These are phyloP conservation scores for Drosophila nr. medialis DNA, from an alignment of 2,888 invertebrate genomes.

Conservation along the genomic window DNA sequence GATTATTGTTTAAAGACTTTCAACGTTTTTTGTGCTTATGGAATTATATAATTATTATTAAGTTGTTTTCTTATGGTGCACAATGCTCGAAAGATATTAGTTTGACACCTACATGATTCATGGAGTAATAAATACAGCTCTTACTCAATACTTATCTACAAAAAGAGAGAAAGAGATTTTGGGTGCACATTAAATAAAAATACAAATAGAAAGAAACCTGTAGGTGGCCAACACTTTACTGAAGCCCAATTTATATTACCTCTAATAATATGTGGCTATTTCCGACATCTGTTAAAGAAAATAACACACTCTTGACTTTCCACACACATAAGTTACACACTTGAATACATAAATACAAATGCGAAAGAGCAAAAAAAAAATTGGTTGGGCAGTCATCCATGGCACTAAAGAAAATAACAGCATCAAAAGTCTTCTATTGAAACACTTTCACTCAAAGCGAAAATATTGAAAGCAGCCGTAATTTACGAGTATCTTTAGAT, in stretches of 20 bases:
- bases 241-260: slow-evolving; percentile 22
- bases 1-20: background rate
- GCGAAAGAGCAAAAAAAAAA: slow-evolving; percentile 43
- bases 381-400: slow-evolving; percentile 44
- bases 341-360: slow-evolving; percentile 13
- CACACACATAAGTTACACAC: slow-evolving; percentile 18
- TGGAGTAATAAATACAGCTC: background rate
- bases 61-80: background rate
- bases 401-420: slow-evolving; percentile 40
- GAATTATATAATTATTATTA: background rate
- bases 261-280: slow-evolving; percentile 20
- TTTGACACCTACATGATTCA: background rate
- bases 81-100: background rate
- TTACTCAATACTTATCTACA: background rate
- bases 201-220: slow-evolving; percentile 6
- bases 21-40: background rate
- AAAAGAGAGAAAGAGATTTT: background rate
- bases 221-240: slow-evolving; percentile 22
- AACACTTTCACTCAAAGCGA: slow-evolving; percentile 61
- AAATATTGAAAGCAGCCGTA: slow-evolving; percentile 67
- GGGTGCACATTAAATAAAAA: background rate
- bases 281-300: slow-evolving; percentile 40
- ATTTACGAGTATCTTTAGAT: slow-evolving; percentile 56
- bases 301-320: slow-evolving; percentile 38
- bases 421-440: slow-evolving; percentile 56